phyloP scores from a whole-genome alignment of 2,888 invertebrate genomes.

The Cylindroiulus punctatus region DNA sequence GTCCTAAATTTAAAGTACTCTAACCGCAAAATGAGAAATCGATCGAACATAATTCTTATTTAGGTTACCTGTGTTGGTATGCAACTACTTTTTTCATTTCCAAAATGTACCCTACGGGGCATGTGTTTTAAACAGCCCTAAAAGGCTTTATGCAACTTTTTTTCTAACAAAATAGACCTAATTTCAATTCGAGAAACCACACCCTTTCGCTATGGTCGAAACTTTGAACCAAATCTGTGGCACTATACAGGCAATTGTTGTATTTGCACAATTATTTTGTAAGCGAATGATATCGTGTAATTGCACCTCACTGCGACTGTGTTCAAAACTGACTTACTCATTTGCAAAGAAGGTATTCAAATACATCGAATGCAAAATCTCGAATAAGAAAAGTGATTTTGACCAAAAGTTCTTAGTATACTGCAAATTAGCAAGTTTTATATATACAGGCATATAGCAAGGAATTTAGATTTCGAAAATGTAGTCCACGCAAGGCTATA shows the following conservation, averaged over 20 bases:
- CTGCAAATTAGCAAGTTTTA: no score
- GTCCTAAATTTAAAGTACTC: constrained; percentile 22
- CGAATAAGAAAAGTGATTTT: no score
- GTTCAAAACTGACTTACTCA: background rate
- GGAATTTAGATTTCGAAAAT: no score
- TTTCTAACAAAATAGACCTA: constrained; percentile 23
- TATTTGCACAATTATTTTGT: background rate
- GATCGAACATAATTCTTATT: background rate
- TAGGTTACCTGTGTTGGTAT: constrained; percentile 26
- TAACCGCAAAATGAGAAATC: constrained; percentile 30
- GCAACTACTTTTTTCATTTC: background rate
- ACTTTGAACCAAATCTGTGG: background rate
- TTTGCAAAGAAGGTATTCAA: background rate
- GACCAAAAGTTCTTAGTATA: no score
- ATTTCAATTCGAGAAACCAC: constrained; percentile 15
- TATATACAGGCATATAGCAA: no score
- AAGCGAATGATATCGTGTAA: background rate
- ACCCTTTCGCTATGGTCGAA: background rate
- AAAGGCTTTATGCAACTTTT: background rate
- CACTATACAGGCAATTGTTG: background rate
- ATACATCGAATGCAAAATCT: background rate
- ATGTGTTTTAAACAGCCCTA: constrained; percentile 19
- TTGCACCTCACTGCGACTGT: background rate
- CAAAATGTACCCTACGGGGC: background rate
- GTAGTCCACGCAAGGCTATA: no score